Conservation (phyloP, 2,888 invertebrate species). For the Synanthedon myopaeformis region DNA sequence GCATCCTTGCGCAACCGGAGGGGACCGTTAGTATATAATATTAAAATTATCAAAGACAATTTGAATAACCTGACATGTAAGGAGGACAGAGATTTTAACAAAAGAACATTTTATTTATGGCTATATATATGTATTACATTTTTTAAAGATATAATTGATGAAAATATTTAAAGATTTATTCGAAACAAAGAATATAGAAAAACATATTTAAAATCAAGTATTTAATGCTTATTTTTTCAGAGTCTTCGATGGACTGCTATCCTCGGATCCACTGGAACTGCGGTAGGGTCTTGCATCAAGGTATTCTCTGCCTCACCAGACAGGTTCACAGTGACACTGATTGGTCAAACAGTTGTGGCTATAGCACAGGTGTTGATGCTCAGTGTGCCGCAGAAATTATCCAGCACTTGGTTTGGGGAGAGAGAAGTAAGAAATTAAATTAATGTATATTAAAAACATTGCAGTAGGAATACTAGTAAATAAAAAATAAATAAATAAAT, state of each 20-base stretch:
- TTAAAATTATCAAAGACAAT: too few species aligned
- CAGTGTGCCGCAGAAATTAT: constrained; percentile 75
- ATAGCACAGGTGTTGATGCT: constrained; percentile 75
- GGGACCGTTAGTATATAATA: too few species aligned
- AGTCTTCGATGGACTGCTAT: constrained; percentile 63
- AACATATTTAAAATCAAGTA: not conserved
- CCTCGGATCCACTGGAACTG: constrained; percentile 66
- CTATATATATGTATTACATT: too few species aligned
- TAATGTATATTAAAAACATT: too few species aligned
- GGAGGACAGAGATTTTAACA: too few species aligned
- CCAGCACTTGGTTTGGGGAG: constrained; percentile 78
- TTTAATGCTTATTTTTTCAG: constrained; percentile 27
- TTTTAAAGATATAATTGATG: too few species aligned
- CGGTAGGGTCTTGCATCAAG: constrained; percentile 72
- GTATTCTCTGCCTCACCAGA: constrained; percentile 70
- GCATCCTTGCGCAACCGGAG: too few species aligned
- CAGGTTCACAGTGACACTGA: constrained; percentile 72
- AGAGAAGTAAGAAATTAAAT: constrained; percentile 59
- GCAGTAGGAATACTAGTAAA: too few species aligned
- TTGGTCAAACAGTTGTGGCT: constrained; percentile 70
- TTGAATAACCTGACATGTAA: too few species aligned
- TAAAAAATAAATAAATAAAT: too few species aligned
- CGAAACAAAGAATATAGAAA: constrained; percentile 1
- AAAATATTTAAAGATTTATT: too few species aligned
- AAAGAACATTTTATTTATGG: too few species aligned